Evolutionary conservation across 2,888 invertebrate species (phyloP).

Genomic region (Cerastis rubricosa): DNA sequence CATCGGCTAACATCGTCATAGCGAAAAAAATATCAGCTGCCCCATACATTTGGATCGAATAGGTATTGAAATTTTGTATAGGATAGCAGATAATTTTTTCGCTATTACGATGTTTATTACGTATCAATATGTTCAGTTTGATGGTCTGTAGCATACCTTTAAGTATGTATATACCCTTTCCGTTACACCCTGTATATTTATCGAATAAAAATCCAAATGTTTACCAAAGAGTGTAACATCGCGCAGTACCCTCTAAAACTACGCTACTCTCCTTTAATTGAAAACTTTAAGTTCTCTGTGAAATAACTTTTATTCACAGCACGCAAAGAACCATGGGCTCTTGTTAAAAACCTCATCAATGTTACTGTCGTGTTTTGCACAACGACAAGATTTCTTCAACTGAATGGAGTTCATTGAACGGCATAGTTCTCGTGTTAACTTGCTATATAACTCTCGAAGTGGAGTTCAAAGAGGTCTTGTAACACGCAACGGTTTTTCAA

Average conservation of each 20-base stretch:
- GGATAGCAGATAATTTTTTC: too few relatives aligned
- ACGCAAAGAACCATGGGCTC: background rate
- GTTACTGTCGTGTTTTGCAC: conserved; percentile 7
- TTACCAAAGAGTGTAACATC: background rate
- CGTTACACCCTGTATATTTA: too few relatives aligned
- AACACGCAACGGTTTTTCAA: conserved; percentile 30
- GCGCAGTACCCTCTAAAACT: background rate
- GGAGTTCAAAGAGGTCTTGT: background rate
- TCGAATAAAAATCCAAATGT: too few relatives aligned
- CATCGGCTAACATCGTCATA: too few relatives aligned
- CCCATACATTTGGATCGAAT: too few relatives aligned
- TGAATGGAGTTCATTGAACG: conserved; percentile 28
- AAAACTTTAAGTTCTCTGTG: background rate
- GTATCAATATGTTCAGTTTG: too few relatives aligned
- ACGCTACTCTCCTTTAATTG: background rate
- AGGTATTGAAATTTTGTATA: too few relatives aligned
- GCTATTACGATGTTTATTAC: too few relatives aligned
- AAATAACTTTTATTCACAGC: background rate
- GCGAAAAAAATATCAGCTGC: too few relatives aligned
- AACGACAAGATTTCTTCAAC: conserved; percentile 5
- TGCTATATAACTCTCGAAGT: conserved; percentile 3
- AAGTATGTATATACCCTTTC: too few relatives aligned
- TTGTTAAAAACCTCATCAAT: conserved; percentile 2
- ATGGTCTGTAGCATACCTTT: too few relatives aligned
- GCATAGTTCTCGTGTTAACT: conserved; percentile 10